Base-by-base conservation (phyloP, 2,888 invertebrate genomes). In the Folsomia manolachei region DNA sequence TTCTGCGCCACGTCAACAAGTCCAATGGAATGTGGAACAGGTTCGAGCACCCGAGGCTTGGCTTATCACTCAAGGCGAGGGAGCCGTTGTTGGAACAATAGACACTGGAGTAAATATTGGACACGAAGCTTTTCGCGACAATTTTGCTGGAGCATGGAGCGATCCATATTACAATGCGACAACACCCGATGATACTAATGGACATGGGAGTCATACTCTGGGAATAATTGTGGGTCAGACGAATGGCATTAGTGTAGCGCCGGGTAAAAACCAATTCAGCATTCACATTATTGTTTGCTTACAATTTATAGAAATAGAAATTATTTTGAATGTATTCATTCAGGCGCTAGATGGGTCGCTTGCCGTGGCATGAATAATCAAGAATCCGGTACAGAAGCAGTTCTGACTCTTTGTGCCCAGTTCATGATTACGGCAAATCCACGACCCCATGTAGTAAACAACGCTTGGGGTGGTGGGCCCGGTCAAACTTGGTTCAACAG, bases 221-320 rank as follows among this genome's bases (percentile, higher is more conserved):
- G 65, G 70, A 9, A 56, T 27, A 24, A 52, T 52, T n/a, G 60
- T 53, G 4, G 71, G 71, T 2, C 27, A 39, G 2, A 27, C 56
- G 2, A 62, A 19, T 21, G 71, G 71, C 24, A 51, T 71, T 18
- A 66, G 71, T 4, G 71, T 71, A 4, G 66, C 71, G 9, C 71
- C 71, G 1, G 71, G 39, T 39, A 39, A 39, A 9, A 39, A 39
- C 39, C 39, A 39, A 9, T 14, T 39, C 39, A 39, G n/a, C n/a
- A n/a, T n/a, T 39, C 39, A 9, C 4, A 39, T 9, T 39, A 39
- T 9, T 39, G 39, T 39, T 39, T 4, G 39, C n/a, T n/a, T n/a
- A n/a, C n/a, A n/a, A n/a, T n/a, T n/a, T n/a, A n/a, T n/a, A n/a
- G 39, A 39, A 39, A 39, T 9, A 39, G 4, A 39, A 4, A 14